These are phyloP conservation scores for Apotomis betuletana DNA, from an alignment of 2,888 invertebrate genomes.

Conservation along the genomic window DNA sequence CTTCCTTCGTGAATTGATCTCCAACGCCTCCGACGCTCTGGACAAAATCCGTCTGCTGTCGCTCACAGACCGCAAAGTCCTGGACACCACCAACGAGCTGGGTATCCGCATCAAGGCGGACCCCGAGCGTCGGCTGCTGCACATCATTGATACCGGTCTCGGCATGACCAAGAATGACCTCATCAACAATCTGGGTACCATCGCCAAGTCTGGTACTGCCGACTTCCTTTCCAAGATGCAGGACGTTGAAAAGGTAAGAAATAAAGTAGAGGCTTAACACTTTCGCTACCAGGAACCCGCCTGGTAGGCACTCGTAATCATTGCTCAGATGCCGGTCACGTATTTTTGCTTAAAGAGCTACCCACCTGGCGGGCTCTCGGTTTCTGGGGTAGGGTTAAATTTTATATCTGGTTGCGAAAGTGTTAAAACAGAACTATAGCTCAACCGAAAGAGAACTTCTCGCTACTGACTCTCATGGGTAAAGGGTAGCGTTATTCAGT, in stretches of 20 bases:
- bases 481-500: no score
- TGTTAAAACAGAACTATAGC: background rate
- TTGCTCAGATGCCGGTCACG: no score
- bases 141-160: conserved; percentile 98
- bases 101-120: conserved; percentile 96
- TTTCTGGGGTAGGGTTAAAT: no score
- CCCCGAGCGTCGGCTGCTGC: conserved; percentile 94
- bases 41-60: conserved; percentile 98
- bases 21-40: conserved; percentile 99
- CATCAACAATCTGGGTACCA: conserved; percentile 98
- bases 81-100: conserved; percentile 91
- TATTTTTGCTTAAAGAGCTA: no score
- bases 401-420: no score
- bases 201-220: conserved; percentile 98
- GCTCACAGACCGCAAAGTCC: conserved; percentile 91
- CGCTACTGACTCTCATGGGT: no score
- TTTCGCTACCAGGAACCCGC: no score
- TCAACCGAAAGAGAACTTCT: background rate
- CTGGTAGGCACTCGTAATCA: no score
- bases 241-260: conserved; percentile 78
- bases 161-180: conserved; percentile 98
- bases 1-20: conserved; percentile 98
- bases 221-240: conserved; percentile 97
- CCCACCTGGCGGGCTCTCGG: no score
- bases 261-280: no score